Evolutionary conservation across 1,140 invertebrate genomes (phyloP), one percentile per base, ranked within the genome.

Genomic region (Mya arenaria): DNA sequence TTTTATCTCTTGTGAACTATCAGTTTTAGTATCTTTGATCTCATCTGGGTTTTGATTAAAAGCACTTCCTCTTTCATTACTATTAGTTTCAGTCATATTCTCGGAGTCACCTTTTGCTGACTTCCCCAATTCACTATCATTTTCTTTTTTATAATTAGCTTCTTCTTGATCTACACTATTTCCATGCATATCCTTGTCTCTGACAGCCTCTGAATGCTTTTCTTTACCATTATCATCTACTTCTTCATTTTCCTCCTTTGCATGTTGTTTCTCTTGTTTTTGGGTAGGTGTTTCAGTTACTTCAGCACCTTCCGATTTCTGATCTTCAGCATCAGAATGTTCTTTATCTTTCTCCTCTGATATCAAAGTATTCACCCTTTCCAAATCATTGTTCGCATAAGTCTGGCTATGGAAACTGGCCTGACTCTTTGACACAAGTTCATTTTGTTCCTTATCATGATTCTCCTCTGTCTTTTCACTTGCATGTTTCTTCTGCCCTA

Each of bases 291-390:
- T n/a, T n/a, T 69, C 36, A 44, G 8, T 63, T 39, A 3, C 15
- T 44, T 71, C 32, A 48, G 30, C 73, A 77, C 32, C 17, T 17
- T 78, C 36, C 17, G 65, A 25, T 36, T n/a, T 68, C 25, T 78
- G 60, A 19, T 55, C 36, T 23, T 66, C 60, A 62, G 30, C 30
- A 48, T 73, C 58, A 55, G 4, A 30, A 69, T 44, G 32, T 36
- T 75, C 25, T 36, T 68, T 58, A 41, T 72, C 36, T 28, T 52
- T 41, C 41, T 83, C 73, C 56, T 83, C 82, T 30, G 65, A 71
- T 8, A 83, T 66, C 34, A 82, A 25, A 44, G 79, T 82, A 32
- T 73, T 73, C 15, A 82, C 79, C 37, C 71, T 73, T 55, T 82
- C 79, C 28, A 82, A 52, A 56, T 74, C 79, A 81, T 48, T 71